Percentiles rank a stretch among this genome's conserved stretches.
Evolutionary conservation across 2,113 vertebrate genomes (phyloP).

Genomic region (Percopsis transmontana): DNA sequence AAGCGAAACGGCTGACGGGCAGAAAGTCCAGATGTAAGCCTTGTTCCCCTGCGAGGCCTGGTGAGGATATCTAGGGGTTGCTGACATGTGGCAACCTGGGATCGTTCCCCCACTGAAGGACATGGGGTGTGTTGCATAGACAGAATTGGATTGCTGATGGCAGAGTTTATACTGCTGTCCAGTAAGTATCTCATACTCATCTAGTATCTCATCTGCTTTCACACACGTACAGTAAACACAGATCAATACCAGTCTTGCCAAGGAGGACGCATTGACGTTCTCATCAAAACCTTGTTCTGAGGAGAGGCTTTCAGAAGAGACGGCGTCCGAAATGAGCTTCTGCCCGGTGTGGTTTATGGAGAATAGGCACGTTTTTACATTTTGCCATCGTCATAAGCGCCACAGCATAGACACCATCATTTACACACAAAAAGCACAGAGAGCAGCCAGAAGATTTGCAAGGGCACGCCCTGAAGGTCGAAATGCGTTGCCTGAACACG

Average conservation of each 20-base stretch:
- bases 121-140: slow-evolving; percentile 40
- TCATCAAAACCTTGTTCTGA: slow-evolving; percentile 22
- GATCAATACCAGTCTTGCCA: slow-evolving; percentile 40
- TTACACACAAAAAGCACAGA: too few species aligned
- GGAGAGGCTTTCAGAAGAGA: neutral
- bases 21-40: slow-evolving; percentile 64
- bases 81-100: slow-evolving; percentile 69
- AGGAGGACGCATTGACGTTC: neutral
- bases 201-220: slow-evolving; percentile 4
- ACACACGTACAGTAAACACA: neutral
- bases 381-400: too few species aligned
- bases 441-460: too few species aligned
- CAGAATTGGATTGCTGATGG: slow-evolving; percentile 67
- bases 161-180: slow-evolving; percentile 14
- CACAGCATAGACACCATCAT: too few species aligned
- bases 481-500: too few species aligned
- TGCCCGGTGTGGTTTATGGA: too few species aligned
- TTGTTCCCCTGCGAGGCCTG: slow-evolving; percentile 46
- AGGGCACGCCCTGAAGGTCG: too few species aligned
- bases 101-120: slow-evolving; percentile 55
- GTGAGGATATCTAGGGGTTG: slow-evolving; percentile 42
- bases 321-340: too few species aligned
- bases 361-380: too few species aligned
- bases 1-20: slow-evolving; percentile 69
- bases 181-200: slow-evolving; percentile 43